Evolutionary conservation across 2,888 invertebrate genomes (phyloP), one percentile per base, ranked within the genome.

Genomic region (Rhaphigaster nebulosa): DNA sequence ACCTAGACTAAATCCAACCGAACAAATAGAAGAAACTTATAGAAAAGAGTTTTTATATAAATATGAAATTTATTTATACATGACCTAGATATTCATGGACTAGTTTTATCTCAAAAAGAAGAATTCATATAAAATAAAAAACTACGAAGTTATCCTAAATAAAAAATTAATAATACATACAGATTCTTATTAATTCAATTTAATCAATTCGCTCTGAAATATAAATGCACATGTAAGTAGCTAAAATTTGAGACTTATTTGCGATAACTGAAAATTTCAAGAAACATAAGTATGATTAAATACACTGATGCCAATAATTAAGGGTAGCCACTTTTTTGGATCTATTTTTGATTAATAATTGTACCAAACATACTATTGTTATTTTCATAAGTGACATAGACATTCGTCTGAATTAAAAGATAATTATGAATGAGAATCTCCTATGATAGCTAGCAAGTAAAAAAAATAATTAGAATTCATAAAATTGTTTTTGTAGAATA

Each of bases 171-270:
- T 41, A 84, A 84, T 15, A 45, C 1, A 20, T 50, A 45, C 84
- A 84, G 8, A 45, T 50, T 45, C 84, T 84, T 84, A 84, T 84
- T 50, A 84, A 84, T 84, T 84, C 84, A 84, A 26, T 84, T 84
- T 84, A 45, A 84, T 84, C 84, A 45, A 84, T 45, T 84, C 84
- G n/a, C n/a, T 76, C 38, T 76, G 23, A 76, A 76, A 38, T 76
- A 76, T 38, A 45, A 6, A 65, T 29, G 10, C 8, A 60, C 1
- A 60, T 60, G n/a, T 60, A 8, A 56, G 56, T 23, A 26, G 23
- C 5, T 6, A 26, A 26, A 56, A 56, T 56, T 26, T n/a, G n/a
- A n/a, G n/a, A n/a, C n/a, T n/a, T n/a, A n/a, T n/a, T n/a, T 56
- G 1, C n/a, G n/a, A n/a, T 60, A 12, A 60, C n/a, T 60, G 60